phyloP scores from a whole-genome alignment of 2,888 invertebrate genomes.

The Allolobophora icterica region DNA sequence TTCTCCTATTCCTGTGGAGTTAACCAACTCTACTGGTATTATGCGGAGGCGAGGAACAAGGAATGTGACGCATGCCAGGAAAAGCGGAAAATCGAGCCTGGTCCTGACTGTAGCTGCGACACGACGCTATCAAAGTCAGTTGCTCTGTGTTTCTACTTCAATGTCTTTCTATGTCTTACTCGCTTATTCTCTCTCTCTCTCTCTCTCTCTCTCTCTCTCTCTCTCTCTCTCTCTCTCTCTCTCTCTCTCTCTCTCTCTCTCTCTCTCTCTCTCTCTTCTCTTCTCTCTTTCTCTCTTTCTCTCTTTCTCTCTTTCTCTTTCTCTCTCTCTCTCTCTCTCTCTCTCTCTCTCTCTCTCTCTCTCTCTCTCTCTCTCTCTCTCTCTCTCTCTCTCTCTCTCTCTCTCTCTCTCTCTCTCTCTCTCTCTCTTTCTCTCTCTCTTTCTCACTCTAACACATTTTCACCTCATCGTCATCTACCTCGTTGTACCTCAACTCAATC shows the following conservation, averaged over 20 bases:
- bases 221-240: not conserved
- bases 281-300: too few species aligned
- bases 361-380: not conserved
- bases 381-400: not conserved
- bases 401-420: not conserved
- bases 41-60: slow-evolving; percentile 54
- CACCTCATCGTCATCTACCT: too few species aligned
- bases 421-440: not conserved
- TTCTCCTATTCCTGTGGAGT: slow-evolving; percentile 91
- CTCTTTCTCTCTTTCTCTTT: not conserved
- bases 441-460: not conserved
- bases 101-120: slow-evolving; percentile 35
- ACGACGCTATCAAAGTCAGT: slow-evolving; percentile 36
- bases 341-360: not conserved
- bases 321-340: not conserved
- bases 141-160: not conserved
- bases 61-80: slow-evolving; percentile 35
- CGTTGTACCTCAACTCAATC: too few species aligned
- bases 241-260: not conserved
- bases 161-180: not conserved
- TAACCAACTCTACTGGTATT: slow-evolving; percentile 89
- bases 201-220: not conserved
- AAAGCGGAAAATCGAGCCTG: not conserved
- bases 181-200: not conserved
- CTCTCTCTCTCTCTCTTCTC: too few species aligned